A percentile compares a stretch with the other conserved stretches of the same genome.
Conservation (phyloP, 2,888 invertebrate genomes). For the Thysanoteuthis rhombus region DNA sequence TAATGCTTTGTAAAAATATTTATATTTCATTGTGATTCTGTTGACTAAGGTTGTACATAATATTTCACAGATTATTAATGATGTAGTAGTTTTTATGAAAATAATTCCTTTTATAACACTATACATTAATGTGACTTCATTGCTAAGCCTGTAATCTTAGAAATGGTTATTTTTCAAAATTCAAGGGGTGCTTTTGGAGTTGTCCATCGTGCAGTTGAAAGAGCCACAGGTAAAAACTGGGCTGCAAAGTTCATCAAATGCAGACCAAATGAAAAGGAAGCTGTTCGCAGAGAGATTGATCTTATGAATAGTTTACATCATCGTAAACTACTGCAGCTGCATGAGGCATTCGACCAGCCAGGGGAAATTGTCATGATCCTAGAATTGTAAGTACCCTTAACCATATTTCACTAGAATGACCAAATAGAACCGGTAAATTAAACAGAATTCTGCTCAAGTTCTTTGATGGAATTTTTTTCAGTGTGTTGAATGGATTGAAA, state of each 20-base stretch:
- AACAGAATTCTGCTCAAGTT: no score
- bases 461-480: no score
- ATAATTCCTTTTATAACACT: background rate
- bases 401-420: no score
- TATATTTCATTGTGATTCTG: no score
- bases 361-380: constrained; percentile 69
- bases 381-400: constrained; percentile 66
- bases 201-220: constrained; percentile 69
- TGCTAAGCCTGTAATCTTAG: no score
- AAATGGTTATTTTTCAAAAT: constrained; percentile 33
- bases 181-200: constrained; percentile 69
- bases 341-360: constrained; percentile 68
- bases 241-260: constrained; percentile 69
- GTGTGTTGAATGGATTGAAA: no score
- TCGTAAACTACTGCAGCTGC: constrained; percentile 67
- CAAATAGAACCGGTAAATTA: no score
- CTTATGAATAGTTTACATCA: constrained; percentile 69
- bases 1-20: no score
- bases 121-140: background rate
- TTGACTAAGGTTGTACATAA: no score
- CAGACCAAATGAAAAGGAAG: constrained; percentile 66
- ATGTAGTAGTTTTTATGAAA: background rate
- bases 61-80: background rate
- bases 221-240: constrained; percentile 68
- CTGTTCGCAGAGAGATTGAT: constrained; percentile 68